Percentiles rank a stretch among this genome's conserved stretches.
phyloP scores from a whole-genome alignment of 2,113 vertebrate genomes.

The Dipodomys ordii region DNA sequence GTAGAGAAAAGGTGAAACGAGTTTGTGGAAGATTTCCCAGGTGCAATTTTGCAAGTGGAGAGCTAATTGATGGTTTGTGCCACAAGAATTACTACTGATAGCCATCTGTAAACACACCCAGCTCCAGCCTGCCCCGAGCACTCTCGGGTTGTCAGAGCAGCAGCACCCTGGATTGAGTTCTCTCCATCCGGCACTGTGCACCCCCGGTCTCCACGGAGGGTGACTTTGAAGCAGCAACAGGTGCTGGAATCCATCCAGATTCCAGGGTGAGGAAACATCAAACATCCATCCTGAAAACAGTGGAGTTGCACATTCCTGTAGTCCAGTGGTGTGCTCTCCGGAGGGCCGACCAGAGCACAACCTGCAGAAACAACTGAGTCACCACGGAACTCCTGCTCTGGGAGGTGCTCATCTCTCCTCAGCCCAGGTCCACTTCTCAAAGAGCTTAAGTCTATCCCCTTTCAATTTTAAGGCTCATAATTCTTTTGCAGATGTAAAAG shows the following conservation, averaged over 20 bases:
- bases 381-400: not conserved
- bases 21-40: conserved; percentile 86
- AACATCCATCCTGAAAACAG: no score
- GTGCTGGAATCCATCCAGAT: conserved; percentile 32
- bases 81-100: conserved; percentile 85
- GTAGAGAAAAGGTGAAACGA: conserved; percentile 83
- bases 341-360: not conserved
- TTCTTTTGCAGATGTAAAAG: conserved; percentile 50
- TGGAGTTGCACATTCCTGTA: not conserved
- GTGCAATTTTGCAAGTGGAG: conserved; percentile 87
- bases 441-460: not conserved
- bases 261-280: conserved; percentile 5
- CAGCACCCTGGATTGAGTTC: conserved; percentile 52
- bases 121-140: conserved; percentile 68
- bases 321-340: not conserved
- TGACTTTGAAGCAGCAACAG: conserved; percentile 9
- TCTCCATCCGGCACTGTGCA: not conserved
- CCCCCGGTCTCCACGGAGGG: not conserved
- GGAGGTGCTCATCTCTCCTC: not conserved
- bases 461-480: conserved; percentile 45
- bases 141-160: conserved; percentile 77
- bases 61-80: conserved; percentile 85
- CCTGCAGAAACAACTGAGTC: no score
- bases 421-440: not conserved
- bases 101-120: conserved; percentile 85